These are phyloP conservation scores for Pomacea maculata DNA, from an alignment of 1,140 invertebrate species.

Conservation along the genomic window DNA sequence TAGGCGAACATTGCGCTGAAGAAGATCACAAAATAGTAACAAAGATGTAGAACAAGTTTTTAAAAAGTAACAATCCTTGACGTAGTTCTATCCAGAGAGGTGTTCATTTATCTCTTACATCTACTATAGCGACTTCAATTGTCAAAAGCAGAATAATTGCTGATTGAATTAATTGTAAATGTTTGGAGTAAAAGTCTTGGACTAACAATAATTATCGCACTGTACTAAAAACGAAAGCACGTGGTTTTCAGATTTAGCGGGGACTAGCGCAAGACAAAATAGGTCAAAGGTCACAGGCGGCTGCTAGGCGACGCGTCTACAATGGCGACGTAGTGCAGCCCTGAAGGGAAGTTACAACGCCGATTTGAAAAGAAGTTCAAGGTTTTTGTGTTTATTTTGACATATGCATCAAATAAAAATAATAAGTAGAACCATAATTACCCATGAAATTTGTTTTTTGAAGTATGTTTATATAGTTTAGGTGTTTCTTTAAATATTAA, in stretches of 20 bases:
- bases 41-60: too few species aligned
- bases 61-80: too few species aligned
- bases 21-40: too few species aligned
- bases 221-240: too few species aligned
- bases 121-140: too few species aligned
- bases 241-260: not conserved
- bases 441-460: not conserved
- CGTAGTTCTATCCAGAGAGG: too few species aligned
- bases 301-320: constrained; percentile 52
- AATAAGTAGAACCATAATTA: not conserved
- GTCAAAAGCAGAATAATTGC: too few species aligned
- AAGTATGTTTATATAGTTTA: not conserved
- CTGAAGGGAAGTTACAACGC: constrained; percentile 27
- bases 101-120: too few species aligned
- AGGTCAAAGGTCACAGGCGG: constrained; percentile 44
- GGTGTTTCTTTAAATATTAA: not conserved
- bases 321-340: constrained; percentile 39
- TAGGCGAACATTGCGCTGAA: too few species aligned
- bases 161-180: too few species aligned
- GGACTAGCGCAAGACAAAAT: constrained; percentile 20
- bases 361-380: constrained; percentile 24
- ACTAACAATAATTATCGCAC: too few species aligned
- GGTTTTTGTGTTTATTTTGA: not conserved
- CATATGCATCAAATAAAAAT: not conserved
- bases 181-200: too few species aligned